Conservation (phyloP, 2,113 vertebrate species). For the Neolamprologus tretocephalus region DNA sequence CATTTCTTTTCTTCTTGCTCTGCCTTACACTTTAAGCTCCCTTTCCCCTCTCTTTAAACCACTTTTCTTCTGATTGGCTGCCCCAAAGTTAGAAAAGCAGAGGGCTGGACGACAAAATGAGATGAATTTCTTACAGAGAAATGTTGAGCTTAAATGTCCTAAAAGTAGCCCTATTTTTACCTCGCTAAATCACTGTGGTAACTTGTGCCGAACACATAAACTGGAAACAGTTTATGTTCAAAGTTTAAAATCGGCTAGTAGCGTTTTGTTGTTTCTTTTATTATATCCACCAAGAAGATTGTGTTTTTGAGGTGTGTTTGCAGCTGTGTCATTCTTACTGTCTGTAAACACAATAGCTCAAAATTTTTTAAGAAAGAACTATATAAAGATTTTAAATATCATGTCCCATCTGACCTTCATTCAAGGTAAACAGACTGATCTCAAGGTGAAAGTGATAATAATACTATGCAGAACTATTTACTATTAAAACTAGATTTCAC, state of each 20-base stretch:
- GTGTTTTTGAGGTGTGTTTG: not conserved
- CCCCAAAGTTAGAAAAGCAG: not conserved
- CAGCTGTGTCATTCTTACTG: not conserved
- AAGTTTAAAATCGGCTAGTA: not conserved
- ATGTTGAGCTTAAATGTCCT: not conserved
- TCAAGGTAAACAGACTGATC: not conserved
- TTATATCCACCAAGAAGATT: not conserved
- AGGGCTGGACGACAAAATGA: accelerated
- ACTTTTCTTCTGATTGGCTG: not conserved
- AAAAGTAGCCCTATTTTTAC: not conserved
- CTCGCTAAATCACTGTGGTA: not conserved
- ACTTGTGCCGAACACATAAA: not conserved
- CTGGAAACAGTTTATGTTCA: not conserved
- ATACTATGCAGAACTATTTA: not conserved
- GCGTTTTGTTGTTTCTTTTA: not conserved
- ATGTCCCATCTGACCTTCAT: not conserved
- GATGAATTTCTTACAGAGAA: not conserved
- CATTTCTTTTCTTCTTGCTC: not conserved
- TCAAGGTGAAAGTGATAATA: not conserved
- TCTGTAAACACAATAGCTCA: not conserved
- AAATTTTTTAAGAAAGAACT: accelerated
- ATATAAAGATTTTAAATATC: not conserved
- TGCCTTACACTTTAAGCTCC: not conserved
- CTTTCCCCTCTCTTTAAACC: not conserved
- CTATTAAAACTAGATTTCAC: not conserved